Evolutionary conservation across 1,140 invertebrate genomes (phyloP).

Genomic region (Andricus grossulariae): DNA sequence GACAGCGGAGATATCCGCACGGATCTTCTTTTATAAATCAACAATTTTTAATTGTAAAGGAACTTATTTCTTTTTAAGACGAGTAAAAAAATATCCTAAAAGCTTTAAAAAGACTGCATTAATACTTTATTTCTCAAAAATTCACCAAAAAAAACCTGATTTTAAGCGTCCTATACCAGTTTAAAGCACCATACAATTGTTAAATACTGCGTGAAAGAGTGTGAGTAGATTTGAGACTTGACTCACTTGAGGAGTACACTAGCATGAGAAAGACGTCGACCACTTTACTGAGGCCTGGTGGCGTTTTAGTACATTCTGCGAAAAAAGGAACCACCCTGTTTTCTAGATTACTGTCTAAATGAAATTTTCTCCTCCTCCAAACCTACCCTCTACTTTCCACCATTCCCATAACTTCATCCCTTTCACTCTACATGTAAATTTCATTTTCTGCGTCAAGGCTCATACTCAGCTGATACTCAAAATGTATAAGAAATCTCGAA

Average conservation of each 20-base stretch:
- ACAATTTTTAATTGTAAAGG: too few species aligned
- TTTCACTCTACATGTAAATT: not conserved
- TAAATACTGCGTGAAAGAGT: not conserved
- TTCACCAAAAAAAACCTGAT: too few species aligned
- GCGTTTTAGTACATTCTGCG: not conserved
- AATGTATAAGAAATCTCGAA: not conserved
- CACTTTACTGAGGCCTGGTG: slow-evolving; percentile 4
- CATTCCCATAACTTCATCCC: slow-evolving; percentile 2
- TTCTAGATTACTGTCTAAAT: slow-evolving; percentile 12
- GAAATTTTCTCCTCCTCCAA: slow-evolving; percentile 19
- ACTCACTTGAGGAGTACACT: too few species aligned
- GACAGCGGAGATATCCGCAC: too few species aligned
- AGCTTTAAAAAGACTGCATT: too few species aligned
- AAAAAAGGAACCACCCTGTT: not conserved
- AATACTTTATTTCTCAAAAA: too few species aligned
- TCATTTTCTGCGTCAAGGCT: not conserved
- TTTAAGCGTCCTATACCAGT: too few species aligned
- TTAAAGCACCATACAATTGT: not conserved
- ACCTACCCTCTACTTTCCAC: not conserved
- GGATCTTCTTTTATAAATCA: too few species aligned
- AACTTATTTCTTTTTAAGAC: too few species aligned
- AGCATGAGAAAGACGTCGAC: not conserved
- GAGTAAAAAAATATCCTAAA: too few species aligned
- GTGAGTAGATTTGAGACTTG: not conserved
- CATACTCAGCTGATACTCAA: not conserved